Evolutionary conservation across 2,888 invertebrate genomes (phyloP).

Genomic region (Drosophila siamana): DNA sequence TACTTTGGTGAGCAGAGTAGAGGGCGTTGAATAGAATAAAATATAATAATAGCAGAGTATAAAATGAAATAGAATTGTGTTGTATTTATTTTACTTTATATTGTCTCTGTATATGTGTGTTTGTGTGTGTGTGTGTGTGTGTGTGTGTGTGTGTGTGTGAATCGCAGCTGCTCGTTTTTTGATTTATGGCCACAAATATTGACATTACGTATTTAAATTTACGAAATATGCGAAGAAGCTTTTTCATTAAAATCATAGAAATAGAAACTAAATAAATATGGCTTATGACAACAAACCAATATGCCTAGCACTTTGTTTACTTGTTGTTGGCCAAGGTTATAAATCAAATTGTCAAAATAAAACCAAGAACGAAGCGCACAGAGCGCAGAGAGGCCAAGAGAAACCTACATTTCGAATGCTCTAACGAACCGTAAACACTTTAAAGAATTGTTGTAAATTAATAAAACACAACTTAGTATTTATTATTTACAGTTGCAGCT

Average conservation of each 20-base stretch:
- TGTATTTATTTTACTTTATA: slow-evolving; percentile 30
- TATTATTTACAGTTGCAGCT: no score
- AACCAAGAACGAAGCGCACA: slow-evolving; percentile 22
- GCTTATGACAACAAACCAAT: slow-evolving; percentile 52
- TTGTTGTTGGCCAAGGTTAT: slow-evolving; percentile 62
- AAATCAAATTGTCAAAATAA: slow-evolving; percentile 61
- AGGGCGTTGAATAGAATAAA: slow-evolving; percentile 4
- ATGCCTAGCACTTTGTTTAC: slow-evolving; percentile 52
- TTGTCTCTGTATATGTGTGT: no score
- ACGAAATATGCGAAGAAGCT: slow-evolving; percentile 51
- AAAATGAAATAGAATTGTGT: slow-evolving; percentile 23
- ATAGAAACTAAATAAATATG: slow-evolving; percentile 66
- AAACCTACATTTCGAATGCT: neutral
- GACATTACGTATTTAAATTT: slow-evolving; percentile 55
- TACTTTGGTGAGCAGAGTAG: slow-evolving; percentile 5
- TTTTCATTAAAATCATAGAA: slow-evolving; percentile 66
- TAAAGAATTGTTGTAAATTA: no score
- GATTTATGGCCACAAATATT: slow-evolving; percentile 63
- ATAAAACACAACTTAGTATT: no score
- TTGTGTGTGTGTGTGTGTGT: slow-evolving; percentile 21
- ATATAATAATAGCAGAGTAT: slow-evolving; percentile 15
- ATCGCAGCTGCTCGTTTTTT: slow-evolving; percentile 55
- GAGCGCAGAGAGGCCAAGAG: neutral
- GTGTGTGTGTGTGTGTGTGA: slow-evolving; percentile 21
- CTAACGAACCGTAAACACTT: neutral